These are phyloP conservation scores for Chrysomallon squamiferum DNA, from an alignment of 1,140 invertebrate genomes.

Conservation along the genomic window DNA sequence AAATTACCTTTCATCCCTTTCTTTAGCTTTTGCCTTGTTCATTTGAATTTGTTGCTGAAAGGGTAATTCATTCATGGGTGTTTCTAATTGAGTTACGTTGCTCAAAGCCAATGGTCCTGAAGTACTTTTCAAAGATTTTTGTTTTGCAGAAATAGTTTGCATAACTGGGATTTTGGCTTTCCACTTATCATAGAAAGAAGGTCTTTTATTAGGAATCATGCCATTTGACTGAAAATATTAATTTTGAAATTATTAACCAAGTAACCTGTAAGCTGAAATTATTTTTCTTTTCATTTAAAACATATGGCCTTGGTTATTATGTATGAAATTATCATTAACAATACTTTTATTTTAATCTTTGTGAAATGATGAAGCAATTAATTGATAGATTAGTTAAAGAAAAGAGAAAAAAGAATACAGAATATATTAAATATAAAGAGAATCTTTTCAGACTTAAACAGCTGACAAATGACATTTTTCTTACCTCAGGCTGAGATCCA, in stretches of 20 bases:
- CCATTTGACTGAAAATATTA: neutral
- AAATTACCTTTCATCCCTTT: constrained; percentile 14
- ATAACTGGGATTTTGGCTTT: neutral
- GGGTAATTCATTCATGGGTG: too few species aligned
- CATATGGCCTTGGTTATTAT: too few species aligned
- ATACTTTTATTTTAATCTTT: too few species aligned
- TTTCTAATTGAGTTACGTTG: neutral
- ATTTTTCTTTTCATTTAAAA: neutral
- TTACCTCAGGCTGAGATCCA: constrained; percentile 10
- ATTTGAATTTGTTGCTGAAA: constrained; percentile 1
- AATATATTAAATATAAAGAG: too few species aligned
- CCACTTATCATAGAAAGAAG: constrained; percentile 11
- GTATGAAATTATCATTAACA: too few species aligned
- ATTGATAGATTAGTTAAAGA: too few species aligned
- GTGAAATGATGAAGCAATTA: too few species aligned
- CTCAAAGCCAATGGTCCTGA: too few species aligned
- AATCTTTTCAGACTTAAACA: too few species aligned
- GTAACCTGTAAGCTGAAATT: too few species aligned
- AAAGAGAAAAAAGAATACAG: too few species aligned
- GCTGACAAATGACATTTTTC: too few species aligned
- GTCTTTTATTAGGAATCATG: neutral
- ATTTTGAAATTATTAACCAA: neutral
- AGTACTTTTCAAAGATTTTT: neutral
- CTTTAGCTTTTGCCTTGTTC: constrained; percentile 4
- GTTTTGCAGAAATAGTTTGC: neutral